Conservation (phyloP, 2,797 vertebrate species). For the Halcyon chelicuti region DNA sequence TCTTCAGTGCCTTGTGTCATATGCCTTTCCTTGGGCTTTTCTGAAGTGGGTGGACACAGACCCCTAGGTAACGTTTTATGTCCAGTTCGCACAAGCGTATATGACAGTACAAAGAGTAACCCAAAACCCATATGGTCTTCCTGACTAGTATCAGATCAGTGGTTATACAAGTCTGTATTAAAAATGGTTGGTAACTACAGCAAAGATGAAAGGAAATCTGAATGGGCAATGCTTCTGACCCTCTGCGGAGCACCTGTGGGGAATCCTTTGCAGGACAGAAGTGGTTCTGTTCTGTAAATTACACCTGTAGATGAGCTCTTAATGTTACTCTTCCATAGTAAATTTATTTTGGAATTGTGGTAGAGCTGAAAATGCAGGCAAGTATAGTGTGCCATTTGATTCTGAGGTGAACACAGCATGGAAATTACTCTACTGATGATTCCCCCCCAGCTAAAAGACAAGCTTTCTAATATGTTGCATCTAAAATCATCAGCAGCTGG, state of each 20-base stretch:
- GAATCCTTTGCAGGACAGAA: background rate
- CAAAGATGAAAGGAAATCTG: background rate
- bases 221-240: background rate
- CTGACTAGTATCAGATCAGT: background rate
- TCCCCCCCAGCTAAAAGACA: background rate
- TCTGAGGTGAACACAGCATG: background rate
- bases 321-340: background rate
- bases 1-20: fast-evolving
- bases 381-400: background rate
- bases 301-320: background rate
- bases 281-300: background rate
- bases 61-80: background rate
- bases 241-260: background rate
- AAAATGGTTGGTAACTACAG: background rate
- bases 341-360: background rate
- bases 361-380: background rate
- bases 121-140: background rate
- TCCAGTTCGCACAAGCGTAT: background rate
- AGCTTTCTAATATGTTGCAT: background rate
- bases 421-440: background rate
- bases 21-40: background rate
- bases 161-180: background rate
- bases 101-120: background rate
- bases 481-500: background rate
- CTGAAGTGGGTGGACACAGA: background rate